These are phyloP conservation scores for Sebastolobus altivelis DNA, from an alignment of 2,797 vertebrate species.

Conservation along the genomic window DNA sequence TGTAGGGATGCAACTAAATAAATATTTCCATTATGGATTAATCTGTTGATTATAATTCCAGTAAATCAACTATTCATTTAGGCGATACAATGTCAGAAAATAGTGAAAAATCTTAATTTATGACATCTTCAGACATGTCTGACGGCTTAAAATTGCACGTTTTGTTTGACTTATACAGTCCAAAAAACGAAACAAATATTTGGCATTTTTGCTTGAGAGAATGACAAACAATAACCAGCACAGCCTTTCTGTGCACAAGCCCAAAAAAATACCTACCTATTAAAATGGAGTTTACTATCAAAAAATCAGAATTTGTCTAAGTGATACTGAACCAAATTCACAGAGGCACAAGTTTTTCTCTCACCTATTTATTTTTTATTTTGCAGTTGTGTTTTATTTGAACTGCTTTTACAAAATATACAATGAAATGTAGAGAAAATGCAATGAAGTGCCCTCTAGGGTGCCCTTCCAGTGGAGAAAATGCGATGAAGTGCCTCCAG, in stretches of 20 bases:
- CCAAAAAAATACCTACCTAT: background rate
- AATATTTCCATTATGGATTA: background rate
- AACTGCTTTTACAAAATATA: background rate
- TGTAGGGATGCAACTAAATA: background rate
- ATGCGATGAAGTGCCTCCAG: too few relatives aligned
- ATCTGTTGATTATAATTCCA: background rate
- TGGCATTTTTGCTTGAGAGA: background rate
- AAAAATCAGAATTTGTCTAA: background rate
- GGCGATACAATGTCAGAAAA: background rate
- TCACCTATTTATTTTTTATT: background rate
- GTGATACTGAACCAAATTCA: background rate
- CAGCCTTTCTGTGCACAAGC: background rate
- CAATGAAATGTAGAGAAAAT: too few relatives aligned
- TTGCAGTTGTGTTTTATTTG: background rate
- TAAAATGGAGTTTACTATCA: background rate
- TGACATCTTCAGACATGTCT: background rate
- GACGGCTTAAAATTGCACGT: background rate
- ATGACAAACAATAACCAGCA: background rate
- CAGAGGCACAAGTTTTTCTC: background rate
- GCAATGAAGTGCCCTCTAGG: too few relatives aligned
- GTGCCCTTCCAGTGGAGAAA: too few relatives aligned
- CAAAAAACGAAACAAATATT: background rate
- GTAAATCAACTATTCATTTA: background rate
- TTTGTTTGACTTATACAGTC: background rate
- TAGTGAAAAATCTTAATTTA: background rate